These are phyloP conservation scores for Baryphthengus martii DNA, from an alignment of 2,113 vertebrate species.

Conservation along the genomic window DNA sequence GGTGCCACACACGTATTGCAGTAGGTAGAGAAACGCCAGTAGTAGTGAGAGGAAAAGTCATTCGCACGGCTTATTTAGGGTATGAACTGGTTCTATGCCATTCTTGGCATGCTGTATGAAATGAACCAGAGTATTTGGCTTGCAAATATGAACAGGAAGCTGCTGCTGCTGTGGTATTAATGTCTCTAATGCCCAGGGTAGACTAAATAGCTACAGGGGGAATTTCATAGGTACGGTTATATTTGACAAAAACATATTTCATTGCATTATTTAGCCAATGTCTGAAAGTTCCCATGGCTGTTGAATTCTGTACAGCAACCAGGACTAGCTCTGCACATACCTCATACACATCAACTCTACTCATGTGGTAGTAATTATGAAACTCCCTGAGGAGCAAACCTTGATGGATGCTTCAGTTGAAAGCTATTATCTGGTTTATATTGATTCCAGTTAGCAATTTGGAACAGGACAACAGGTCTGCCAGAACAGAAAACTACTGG, in stretches of 20 bases:
- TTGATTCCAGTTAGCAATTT: background rate
- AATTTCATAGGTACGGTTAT: background rate
- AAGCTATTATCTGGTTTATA: background rate
- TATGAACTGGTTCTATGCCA: background rate
- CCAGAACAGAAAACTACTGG: background rate
- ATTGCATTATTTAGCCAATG: background rate
- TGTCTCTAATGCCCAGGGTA: background rate
- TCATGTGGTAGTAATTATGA: background rate
- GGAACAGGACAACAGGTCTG: background rate
- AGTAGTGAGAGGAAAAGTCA: background rate
- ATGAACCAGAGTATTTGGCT: background rate
- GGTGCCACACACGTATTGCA: background rate
- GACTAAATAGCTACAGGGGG: background rate
- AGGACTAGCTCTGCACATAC: background rate
- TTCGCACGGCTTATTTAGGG: background rate
- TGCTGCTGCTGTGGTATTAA: background rate
- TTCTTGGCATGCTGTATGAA: background rate
- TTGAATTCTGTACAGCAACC: background rate
- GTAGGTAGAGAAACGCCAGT: background rate
- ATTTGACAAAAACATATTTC: background rate
- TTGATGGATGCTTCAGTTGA: background rate
- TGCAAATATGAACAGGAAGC: background rate
- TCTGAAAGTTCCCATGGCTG: background rate
- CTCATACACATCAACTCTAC: background rate
- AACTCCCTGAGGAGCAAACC: background rate